phyloP scores from a whole-genome alignment of 2,113 vertebrate species.

The Probosciger aterrimus region DNA sequence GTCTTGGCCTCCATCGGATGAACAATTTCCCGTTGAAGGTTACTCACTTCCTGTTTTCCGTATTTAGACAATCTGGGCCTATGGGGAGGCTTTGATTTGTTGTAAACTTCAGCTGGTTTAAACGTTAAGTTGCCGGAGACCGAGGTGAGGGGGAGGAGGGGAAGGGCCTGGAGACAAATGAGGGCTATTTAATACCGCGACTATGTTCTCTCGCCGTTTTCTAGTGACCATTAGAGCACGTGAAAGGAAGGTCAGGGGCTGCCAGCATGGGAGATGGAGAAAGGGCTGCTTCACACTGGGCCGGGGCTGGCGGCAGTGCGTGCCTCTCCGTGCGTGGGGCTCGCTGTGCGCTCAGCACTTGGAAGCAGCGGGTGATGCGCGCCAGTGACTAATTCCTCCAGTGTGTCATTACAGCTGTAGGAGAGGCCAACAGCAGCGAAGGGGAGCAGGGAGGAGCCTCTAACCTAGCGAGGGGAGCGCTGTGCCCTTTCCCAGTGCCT shows the following conservation, averaged over 20 bases:
- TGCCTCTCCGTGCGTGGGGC: not conserved
- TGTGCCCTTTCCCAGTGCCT: not conserved
- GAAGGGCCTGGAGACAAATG: conserved; percentile 28
- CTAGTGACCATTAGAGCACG: not conserved
- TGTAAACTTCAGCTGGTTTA: conserved; percentile 73
- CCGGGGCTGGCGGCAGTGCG: not conserved
- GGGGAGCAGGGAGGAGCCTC: conserved; percentile 11
- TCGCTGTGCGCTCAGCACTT: not conserved
- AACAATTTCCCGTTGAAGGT: conserved; percentile 86
- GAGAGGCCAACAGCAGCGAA: not conserved
- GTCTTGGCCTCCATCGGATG: conserved; percentile 75
- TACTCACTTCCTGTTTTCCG: conserved; percentile 86
- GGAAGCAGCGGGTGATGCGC: not conserved
- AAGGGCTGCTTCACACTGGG: not conserved
- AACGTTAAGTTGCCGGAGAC: conserved; percentile 40
- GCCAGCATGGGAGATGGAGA: not conserved
- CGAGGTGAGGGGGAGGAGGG: not conserved
- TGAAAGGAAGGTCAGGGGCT: conserved; percentile 42
- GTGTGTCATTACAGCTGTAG: not conserved
- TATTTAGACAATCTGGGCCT: conserved; percentile 71
- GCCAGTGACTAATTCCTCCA: not conserved
- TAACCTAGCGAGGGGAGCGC: not conserved
- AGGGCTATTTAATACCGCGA: not conserved
- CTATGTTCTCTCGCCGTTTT: not conserved
- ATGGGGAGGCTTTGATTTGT: conserved; percentile 70